Percentiles rank a stretch among this genome's conserved stretches.
These are phyloP conservation scores for Mellivora capensis DNA, from an alignment of 2,113 vertebrate species.

Conservation along the genomic window DNA sequence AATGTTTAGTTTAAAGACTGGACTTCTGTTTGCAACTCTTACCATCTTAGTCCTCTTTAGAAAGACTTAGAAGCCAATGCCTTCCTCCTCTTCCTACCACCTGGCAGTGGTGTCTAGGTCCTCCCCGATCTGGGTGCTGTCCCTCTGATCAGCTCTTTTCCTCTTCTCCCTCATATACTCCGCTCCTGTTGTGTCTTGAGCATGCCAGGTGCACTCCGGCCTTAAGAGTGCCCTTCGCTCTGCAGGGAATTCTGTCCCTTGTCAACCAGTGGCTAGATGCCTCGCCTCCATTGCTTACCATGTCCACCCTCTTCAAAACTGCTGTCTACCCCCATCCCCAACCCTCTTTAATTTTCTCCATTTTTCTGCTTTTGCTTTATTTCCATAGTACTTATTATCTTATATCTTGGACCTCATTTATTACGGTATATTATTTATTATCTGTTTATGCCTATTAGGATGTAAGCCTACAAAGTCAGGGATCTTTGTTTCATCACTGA, in stretches of 20 bases:
- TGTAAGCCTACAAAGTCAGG: neutral
- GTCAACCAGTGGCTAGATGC: neutral
- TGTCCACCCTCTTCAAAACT: neutral
- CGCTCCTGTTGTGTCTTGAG: neutral
- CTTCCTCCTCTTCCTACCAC: too few relatives aligned
- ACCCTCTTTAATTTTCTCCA: neutral
- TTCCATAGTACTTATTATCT: neutral
- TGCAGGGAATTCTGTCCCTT: neutral
- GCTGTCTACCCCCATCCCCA: neutral
- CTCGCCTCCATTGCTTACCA: neutral
- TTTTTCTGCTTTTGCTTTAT: neutral
- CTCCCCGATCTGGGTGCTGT: accelerated
- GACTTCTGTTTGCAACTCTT: neutral
- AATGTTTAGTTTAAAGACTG: neutral
- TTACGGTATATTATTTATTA: neutral
- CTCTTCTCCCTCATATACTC: neutral
- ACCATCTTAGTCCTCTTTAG: neutral
- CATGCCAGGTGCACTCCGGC: neutral
- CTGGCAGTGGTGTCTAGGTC: too few relatives aligned
- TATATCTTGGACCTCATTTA: neutral
- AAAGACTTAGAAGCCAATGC: neutral
- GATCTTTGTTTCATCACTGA: neutral
- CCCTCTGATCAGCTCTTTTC: too few relatives aligned
- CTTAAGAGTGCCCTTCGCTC: too few relatives aligned
- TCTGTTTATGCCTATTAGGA: neutral